These are phyloP conservation scores for Branchipolynoe longqiensis DNA, from an alignment of 2,888 invertebrate species.

Conservation along the genomic window DNA sequence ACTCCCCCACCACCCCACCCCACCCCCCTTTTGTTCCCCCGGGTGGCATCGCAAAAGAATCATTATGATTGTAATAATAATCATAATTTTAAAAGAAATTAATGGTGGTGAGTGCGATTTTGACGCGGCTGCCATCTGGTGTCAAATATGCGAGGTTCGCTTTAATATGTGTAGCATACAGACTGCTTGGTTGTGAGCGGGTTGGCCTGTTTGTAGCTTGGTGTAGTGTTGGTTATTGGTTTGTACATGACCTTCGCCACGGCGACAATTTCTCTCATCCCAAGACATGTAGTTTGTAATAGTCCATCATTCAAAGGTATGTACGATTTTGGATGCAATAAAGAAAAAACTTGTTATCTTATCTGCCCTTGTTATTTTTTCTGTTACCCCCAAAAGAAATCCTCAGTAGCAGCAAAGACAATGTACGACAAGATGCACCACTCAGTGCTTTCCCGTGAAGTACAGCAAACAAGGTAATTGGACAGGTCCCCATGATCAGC, in stretches of 20 bases:
- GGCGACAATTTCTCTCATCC: background rate
- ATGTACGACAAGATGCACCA: too few species aligned
- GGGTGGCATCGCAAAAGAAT: too few species aligned
- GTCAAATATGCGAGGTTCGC: background rate
- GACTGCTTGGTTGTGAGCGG: constrained; percentile 33
- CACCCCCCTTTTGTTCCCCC: too few species aligned
- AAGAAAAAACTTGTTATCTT: constrained; percentile 12
- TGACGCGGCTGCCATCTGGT: background rate
- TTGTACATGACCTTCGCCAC: background rate
- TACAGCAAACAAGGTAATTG: too few species aligned
- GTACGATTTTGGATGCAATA: constrained; percentile 54
- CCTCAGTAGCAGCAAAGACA: too few species aligned
- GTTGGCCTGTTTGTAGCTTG: background rate
- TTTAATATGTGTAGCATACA: background rate
- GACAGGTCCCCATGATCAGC: too few species aligned
- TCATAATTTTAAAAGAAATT: background rate
- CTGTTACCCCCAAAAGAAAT: too few species aligned
- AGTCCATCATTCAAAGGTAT: constrained; percentile 52
- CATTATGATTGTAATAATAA: too few species aligned
- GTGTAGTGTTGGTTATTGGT: constrained; percentile 28
- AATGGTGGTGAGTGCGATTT: background rate
- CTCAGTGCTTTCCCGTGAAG: too few species aligned
- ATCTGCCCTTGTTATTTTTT: too few species aligned
- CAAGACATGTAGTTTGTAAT: constrained; percentile 36
- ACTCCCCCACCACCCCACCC: too few species aligned